phyloP scores from a whole-genome alignment of 2,797 vertebrate species.

The Rhyacichthys aspro region DNA sequence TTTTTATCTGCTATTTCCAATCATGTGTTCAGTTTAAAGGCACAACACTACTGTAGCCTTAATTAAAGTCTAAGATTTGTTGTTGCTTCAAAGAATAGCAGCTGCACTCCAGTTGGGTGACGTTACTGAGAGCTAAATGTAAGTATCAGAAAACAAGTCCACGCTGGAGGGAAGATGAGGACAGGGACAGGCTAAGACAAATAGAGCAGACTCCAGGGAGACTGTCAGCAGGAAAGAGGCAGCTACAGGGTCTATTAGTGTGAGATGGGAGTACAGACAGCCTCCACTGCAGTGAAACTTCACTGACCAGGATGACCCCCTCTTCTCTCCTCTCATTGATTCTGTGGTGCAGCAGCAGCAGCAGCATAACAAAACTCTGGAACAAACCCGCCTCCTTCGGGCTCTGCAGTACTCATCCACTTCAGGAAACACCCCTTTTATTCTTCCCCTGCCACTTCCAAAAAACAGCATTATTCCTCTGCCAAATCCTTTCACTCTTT shows the following conservation, averaged over 20 bases:
- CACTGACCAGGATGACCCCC: constrained; percentile 45
- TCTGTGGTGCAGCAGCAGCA: constrained; percentile 64
- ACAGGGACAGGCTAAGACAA: constrained; percentile 13
- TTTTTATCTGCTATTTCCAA: too few relatives aligned
- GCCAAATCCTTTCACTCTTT: neutral
- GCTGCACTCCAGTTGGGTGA: too few relatives aligned
- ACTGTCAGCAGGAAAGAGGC: constrained; percentile 10
- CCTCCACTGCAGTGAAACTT: constrained; percentile 56
- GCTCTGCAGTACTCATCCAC: constrained; percentile 60
- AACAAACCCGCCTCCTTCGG: constrained; percentile 7
- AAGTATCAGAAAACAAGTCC: constrained; percentile 39
- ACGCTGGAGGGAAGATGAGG: constrained; percentile 3
- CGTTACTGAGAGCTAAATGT: too few relatives aligned
- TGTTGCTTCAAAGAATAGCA: too few relatives aligned
- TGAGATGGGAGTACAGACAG: constrained; percentile 16
- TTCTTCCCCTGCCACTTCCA: neutral
- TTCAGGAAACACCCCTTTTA: constrained; percentile 52
- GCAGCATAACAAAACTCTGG: constrained; percentile 54
- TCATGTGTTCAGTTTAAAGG: too few relatives aligned
- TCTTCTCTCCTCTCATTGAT: constrained; percentile 50
- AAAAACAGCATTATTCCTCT: neutral
- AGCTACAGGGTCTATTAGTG: neutral
- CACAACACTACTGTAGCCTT: too few relatives aligned
- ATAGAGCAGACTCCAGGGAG: constrained; percentile 25
- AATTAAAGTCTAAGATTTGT: too few relatives aligned